These are phyloP conservation scores for Therioaphis trifolii DNA, from an alignment of 2,888 invertebrate species.

Conservation along the genomic window DNA sequence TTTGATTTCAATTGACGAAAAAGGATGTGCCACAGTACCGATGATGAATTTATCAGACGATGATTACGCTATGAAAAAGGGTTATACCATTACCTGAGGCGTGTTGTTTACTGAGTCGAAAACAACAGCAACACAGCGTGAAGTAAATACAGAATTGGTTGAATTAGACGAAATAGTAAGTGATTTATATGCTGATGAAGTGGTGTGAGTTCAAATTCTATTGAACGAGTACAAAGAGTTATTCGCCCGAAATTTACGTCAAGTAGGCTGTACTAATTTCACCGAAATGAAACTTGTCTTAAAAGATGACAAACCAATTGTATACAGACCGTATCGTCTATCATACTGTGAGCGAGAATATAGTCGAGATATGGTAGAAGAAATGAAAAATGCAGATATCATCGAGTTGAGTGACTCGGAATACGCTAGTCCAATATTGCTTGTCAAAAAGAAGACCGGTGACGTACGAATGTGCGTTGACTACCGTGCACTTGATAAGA, in stretches of 20 bases:
- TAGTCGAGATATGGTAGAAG: not conserved
- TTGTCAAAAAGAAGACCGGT: slow-evolving; percentile 14
- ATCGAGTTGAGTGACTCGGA: slow-evolving; percentile 3
- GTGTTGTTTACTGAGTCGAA: not conserved
- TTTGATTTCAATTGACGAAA: not conserved
- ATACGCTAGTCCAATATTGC: slow-evolving; percentile 20
- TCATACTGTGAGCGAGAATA: slow-evolving; percentile 7
- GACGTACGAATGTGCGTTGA: slow-evolving; percentile 16
- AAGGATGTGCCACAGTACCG: slow-evolving; percentile 5
- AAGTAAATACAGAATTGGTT: not conserved
- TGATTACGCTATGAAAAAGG: not conserved
- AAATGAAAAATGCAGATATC: not conserved
- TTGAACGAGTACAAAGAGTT: slow-evolving; percentile 10
- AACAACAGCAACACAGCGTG: not conserved
- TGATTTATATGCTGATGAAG: slow-evolving; percentile 6
- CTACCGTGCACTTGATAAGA: slow-evolving; percentile 1
- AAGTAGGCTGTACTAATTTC: slow-evolving; percentile 8
- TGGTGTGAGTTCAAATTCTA: not conserved
- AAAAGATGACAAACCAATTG: not conserved
- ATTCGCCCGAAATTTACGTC: slow-evolving; percentile 1
- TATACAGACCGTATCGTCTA: slow-evolving; percentile 24
- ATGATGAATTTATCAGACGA: slow-evolving; percentile 23
- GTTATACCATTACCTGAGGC: slow-evolving; percentile 21
- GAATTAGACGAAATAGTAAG: not conserved
- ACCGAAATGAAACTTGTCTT: not conserved